Percentiles rank a stretch among this genome's conserved stretches.
These are phyloP conservation scores for Caerostris extrusa DNA, from an alignment of 1,140 invertebrate species.

Conservation along the genomic window DNA sequence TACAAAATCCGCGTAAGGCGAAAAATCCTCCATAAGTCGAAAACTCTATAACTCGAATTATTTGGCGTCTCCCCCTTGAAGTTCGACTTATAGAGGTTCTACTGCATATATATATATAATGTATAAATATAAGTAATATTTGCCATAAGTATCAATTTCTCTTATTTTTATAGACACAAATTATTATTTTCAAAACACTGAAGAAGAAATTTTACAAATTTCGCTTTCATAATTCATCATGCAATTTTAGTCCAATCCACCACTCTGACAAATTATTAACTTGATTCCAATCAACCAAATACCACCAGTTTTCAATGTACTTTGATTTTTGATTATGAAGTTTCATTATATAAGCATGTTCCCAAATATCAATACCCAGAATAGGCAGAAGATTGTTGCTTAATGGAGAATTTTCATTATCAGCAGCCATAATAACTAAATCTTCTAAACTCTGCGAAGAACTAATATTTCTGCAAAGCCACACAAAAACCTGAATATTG, in stretches of 20 bases:
- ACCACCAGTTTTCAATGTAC: constrained; percentile 81
- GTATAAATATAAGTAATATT: no score
- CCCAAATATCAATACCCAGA: constrained; percentile 81
- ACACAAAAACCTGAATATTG: constrained; percentile 80
- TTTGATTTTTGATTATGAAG: constrained; percentile 80
- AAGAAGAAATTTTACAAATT: background rate
- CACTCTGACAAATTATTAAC: constrained; percentile 78
- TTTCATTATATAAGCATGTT: constrained; percentile 81
- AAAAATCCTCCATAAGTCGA: no score
- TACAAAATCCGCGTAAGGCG: no score
- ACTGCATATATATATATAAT: no score
- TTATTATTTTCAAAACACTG: no score
- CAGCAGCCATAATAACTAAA: constrained; percentile 79
- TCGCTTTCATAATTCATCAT: constrained; percentile 75
- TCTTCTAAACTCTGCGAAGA: constrained; percentile 62
- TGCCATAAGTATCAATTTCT: no score
- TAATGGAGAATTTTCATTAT: constrained; percentile 81
- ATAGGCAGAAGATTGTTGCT: constrained; percentile 79
- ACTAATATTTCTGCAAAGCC: constrained; percentile 79
- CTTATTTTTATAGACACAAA: no score
- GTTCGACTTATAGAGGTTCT: no score
- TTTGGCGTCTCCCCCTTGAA: no score
- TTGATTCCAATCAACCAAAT: constrained; percentile 80
- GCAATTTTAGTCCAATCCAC: constrained; percentile 74
- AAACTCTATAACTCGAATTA: no score